phyloP scores from a whole-genome alignment of 2,113 vertebrate genomes.

The Cyanoramphus novaezelandiae region DNA sequence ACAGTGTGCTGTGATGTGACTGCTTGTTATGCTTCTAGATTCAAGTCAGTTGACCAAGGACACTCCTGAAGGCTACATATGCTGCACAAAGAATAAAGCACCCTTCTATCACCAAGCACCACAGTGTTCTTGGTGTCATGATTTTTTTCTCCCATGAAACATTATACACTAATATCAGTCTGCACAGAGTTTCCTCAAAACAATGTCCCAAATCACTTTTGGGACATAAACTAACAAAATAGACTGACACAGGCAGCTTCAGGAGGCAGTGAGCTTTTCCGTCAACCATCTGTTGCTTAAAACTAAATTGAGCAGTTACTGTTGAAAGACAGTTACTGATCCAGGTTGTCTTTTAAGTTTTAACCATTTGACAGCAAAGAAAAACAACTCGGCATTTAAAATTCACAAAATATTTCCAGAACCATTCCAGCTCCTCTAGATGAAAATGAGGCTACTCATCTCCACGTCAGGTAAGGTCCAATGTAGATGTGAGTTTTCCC shows the following conservation, averaged over 20 bases:
- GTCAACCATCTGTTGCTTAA: neutral
- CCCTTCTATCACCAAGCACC: neutral
- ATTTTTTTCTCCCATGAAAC: neutral
- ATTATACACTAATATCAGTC: neutral
- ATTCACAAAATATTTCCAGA: neutral
- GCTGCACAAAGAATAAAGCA: neutral
- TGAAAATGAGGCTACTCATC: neutral
- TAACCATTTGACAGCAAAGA: neutral
- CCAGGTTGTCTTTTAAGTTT: neutral
- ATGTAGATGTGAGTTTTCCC: neutral
- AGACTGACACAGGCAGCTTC: neutral
- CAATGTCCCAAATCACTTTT: neutral
- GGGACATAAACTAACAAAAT: neutral
- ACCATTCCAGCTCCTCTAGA: neutral
- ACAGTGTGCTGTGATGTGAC: neutral
- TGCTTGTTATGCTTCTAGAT: neutral
- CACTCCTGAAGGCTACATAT: neutral
- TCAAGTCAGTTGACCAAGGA: neutral
- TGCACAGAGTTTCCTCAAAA: conserved; percentile 1
- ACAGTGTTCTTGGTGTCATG: neutral
- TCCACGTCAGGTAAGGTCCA: neutral
- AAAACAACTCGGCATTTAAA: neutral
- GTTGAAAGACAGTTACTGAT: neutral
- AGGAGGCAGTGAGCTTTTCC: neutral
- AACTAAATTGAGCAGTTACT: neutral